Percentiles rank a stretch among this genome's conserved stretches.
These are phyloP conservation scores for Eurytoma californica DNA, from an alignment of 2,888 invertebrate genomes.

Conservation along the genomic window DNA sequence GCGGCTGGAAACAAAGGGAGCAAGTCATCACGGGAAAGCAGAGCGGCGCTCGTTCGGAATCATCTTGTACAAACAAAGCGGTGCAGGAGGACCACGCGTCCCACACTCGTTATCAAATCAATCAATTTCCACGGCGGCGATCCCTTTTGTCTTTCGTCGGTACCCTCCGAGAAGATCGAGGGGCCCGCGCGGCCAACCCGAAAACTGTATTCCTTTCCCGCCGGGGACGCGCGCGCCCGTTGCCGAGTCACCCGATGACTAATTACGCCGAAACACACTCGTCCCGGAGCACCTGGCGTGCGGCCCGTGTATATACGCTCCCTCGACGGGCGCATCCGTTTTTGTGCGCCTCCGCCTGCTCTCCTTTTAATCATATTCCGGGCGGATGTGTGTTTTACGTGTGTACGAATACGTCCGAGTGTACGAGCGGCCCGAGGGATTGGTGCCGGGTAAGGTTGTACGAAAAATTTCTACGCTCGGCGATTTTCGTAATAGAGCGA, in stretches of 20 bases:
- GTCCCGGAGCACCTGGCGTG: slow-evolving; percentile 43
- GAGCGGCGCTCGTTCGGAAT: background rate
- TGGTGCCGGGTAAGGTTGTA: background rate
- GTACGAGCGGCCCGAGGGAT: too few species aligned
- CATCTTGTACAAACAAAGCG: background rate
- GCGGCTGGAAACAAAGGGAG: too few species aligned
- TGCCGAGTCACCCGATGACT: slow-evolving; percentile 44
- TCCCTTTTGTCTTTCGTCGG: background rate
- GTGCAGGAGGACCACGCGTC: background rate
- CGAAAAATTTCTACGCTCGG: background rate
- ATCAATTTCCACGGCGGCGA: background rate
- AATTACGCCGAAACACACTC: slow-evolving; percentile 48
- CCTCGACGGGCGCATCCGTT: background rate
- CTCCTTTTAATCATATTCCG: too few species aligned
- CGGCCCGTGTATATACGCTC: too few species aligned
- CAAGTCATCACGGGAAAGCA: too few species aligned
- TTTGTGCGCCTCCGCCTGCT: background rate
- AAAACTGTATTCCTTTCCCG: background rate
- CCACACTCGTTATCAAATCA: background rate
- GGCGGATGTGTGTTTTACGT: too few species aligned
- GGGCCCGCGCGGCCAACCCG: background rate
- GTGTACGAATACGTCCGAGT: too few species aligned
- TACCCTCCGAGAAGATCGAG: background rate
- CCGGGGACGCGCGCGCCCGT: background rate
- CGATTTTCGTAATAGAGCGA: slow-evolving; percentile 20